Conservation (phyloP, 2,113 vertebrate genomes). For the Daboia siamensis region DNA sequence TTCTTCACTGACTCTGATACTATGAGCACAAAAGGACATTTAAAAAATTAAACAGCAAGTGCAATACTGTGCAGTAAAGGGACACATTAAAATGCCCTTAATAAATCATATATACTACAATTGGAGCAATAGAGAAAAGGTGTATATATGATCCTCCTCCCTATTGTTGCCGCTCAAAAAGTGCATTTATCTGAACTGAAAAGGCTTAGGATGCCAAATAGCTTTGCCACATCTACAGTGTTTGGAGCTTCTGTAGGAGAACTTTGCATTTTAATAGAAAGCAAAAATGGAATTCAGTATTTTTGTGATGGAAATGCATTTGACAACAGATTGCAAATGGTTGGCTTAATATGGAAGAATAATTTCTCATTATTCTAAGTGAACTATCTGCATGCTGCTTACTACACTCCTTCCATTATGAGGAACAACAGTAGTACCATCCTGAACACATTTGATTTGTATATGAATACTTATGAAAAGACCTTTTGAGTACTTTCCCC, state of each 20-base stretch:
- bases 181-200: neutral
- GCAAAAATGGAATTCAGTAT: neutral
- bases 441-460: slow-evolving; percentile 8
- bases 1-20: neutral
- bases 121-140: neutral
- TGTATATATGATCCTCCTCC: neutral
- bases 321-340: slow-evolving; percentile 11
- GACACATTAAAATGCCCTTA: neutral
- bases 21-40: neutral
- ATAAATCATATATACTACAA: neutral
- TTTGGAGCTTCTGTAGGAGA: neutral
- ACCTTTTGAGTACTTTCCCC: neutral
- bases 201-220: neutral
- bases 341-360: neutral
- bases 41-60: neutral
- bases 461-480: slow-evolving; percentile 35
- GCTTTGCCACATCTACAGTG: neutral
- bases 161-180: neutral
- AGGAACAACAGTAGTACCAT: neutral
- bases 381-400: neutral
- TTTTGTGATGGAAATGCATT: neutral
- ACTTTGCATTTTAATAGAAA: neutral
- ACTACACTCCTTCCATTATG: slow-evolving; percentile 18
- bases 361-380: slow-evolving; percentile 10
- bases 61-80: neutral